Conservation (phyloP, 2,797 vertebrate species). For the Malacoraja senta region DNA sequence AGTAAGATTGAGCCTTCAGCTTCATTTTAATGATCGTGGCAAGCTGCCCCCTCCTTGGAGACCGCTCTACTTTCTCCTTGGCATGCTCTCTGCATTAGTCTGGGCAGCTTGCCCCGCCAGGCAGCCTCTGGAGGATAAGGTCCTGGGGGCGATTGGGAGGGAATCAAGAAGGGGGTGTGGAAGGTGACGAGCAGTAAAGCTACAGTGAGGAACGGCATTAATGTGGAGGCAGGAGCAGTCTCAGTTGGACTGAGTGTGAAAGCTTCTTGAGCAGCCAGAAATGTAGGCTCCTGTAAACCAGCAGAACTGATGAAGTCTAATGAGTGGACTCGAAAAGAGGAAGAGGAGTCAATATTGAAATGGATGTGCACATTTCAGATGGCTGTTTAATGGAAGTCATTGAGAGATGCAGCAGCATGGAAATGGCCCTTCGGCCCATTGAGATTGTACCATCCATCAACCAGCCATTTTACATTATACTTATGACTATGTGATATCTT, state of each 20-base stretch:
- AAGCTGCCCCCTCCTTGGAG: neutral
- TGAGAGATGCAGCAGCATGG: neutral
- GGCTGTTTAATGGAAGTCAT: neutral
- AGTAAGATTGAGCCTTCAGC: neutral
- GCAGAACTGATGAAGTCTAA: neutral
- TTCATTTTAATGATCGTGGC: neutral
- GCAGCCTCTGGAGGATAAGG: neutral
- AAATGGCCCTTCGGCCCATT: too few species aligned
- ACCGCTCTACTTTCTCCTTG: neutral
- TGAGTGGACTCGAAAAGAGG: neutral
- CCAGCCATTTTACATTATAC: too few species aligned
- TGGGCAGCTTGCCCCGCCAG: neutral
- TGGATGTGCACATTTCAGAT: neutral
- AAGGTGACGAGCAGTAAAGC: too few species aligned
- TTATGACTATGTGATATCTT: too few species aligned
- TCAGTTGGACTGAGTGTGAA: neutral
- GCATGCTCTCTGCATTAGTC: neutral
- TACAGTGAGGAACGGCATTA: too few species aligned
- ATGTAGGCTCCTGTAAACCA: neutral
- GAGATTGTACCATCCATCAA: too few species aligned
- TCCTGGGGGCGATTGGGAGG: too few species aligned
- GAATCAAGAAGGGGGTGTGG: neutral
- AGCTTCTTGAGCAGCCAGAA: neutral
- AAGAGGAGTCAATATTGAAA: neutral
- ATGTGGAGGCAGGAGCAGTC: neutral